Evolutionary conservation across 1,140 invertebrate genomes (phyloP).

Genomic region (Cotesia chilonis): DNA sequence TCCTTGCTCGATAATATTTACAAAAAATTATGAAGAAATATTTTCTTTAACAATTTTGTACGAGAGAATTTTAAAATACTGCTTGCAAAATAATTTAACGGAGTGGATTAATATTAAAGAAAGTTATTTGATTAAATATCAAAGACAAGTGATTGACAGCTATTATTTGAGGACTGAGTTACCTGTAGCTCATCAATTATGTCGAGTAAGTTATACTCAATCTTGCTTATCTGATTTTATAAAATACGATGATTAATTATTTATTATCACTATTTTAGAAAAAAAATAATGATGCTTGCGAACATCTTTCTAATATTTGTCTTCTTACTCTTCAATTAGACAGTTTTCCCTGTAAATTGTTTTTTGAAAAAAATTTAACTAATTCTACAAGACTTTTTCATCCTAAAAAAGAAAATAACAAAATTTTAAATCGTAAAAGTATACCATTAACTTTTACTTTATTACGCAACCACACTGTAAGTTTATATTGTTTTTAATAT

Average conservation of each 20-base stretch:
- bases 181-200: slow-evolving; percentile 62
- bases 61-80: slow-evolving; percentile 56
- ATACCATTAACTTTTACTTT: slow-evolving; percentile 68
- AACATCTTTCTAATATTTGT: slow-evolving; percentile 77
- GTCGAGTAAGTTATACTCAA: slow-evolving; percentile 60
- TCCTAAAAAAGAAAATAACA: slow-evolving; percentile 60
- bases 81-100: slow-evolving; percentile 52
- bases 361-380: slow-evolving; percentile 56
- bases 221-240: slow-evolving; percentile 24
- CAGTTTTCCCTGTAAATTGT: slow-evolving; percentile 66
- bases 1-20: slow-evolving; percentile 53
- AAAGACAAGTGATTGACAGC: slow-evolving; percentile 59
- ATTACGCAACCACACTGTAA: slow-evolving; percentile 58
- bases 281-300: slow-evolving; percentile 70
- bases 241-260: neutral
- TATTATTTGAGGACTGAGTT: slow-evolving; percentile 66
- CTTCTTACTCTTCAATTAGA: slow-evolving; percentile 69
- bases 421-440: slow-evolving; percentile 64
- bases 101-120: slow-evolving; percentile 54
- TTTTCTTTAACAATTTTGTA: slow-evolving; percentile 49
- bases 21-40: slow-evolving; percentile 44
- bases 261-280: slow-evolving; percentile 56
- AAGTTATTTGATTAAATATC: slow-evolving; percentile 59
- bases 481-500: slow-evolving; percentile 29
- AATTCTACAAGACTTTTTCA: slow-evolving; percentile 68